Evolutionary conservation across 2,797 vertebrate genomes (phyloP).

Genomic region (Tapirus indicus): DNA sequence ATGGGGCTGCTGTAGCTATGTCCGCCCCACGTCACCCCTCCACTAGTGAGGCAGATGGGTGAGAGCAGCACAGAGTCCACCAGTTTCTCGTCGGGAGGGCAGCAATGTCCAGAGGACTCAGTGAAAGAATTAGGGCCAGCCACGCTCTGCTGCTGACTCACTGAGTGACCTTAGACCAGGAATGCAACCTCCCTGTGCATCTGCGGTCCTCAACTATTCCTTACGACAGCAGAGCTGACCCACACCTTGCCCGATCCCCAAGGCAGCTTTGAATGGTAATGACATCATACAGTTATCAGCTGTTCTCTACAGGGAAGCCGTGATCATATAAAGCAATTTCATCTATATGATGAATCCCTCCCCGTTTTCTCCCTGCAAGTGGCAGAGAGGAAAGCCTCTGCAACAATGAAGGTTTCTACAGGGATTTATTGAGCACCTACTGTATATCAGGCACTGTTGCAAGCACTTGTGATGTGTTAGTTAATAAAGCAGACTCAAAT

Average conservation of each 20-base stretch:
- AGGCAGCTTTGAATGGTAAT: not conserved
- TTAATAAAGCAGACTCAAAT: not conserved
- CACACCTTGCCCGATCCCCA: not conserved
- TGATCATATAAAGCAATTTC: not conserved
- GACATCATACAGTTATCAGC: not conserved
- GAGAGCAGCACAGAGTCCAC: not conserved
- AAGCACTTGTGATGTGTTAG: not conserved
- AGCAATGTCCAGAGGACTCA: not conserved
- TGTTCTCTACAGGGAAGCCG: fast-evolving
- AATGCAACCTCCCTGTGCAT: too few species aligned
- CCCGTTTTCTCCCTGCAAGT: not conserved
- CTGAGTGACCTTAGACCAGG: not conserved
- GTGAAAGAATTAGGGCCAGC: not conserved
- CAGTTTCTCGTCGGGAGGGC: not conserved
- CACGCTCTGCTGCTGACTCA: fast-evolving
- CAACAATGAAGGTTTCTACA: not conserved
- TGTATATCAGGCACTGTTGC: not conserved
- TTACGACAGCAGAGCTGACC: fast-evolving
- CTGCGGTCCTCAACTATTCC: too few species aligned
- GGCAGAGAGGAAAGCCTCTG: not conserved
- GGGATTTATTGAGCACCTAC: not conserved
- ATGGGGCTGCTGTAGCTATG: fast-evolving
- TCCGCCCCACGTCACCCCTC: not conserved
- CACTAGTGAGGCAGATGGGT: fast-evolving
- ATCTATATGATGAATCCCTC: not conserved